phyloP scores from a whole-genome alignment of 2,113 vertebrate species.

The Peromyscus californicus region DNA sequence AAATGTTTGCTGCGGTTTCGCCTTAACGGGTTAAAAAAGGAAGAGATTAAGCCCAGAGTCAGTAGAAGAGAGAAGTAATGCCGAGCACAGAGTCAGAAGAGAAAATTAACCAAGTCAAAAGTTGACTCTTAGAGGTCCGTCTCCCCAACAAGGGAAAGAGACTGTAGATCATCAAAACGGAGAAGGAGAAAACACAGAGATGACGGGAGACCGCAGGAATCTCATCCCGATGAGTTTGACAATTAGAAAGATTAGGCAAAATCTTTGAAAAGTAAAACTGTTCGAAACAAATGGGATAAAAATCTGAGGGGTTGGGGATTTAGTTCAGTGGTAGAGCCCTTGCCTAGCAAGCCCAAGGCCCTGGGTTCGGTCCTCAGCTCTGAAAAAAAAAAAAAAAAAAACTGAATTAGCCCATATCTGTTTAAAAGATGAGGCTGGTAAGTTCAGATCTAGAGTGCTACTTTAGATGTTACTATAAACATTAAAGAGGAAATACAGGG shows the following conservation, averaged over 20 bases:
- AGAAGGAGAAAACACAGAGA: not conserved
- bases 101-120: not conserved
- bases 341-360: too few species aligned
- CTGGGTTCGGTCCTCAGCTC: too few species aligned
- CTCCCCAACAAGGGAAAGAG: not conserved
- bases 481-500: not conserved
- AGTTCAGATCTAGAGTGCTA: not conserved
- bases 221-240: not conserved
- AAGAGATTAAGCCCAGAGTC: not conserved
- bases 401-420: not conserved
- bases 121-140: not conserved
- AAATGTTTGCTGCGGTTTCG: too few species aligned
- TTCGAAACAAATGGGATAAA: not conserved
- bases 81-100: not conserved
- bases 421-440: not conserved
- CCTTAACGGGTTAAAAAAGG: not conserved
- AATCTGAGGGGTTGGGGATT: not conserved
- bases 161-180: not conserved
- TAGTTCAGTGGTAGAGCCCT: too few species aligned
- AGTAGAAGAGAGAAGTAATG: not conserved
- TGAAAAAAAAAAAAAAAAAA: too few species aligned
- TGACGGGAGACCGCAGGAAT: not conserved
- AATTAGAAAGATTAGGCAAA: not conserved
- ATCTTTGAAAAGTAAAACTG: constrained; percentile 17
- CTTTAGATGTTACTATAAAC: not conserved